Evolutionary conservation across 2,797 vertebrate genomes (phyloP).

Genomic region (Microctenopoma steveboyesi): DNA sequence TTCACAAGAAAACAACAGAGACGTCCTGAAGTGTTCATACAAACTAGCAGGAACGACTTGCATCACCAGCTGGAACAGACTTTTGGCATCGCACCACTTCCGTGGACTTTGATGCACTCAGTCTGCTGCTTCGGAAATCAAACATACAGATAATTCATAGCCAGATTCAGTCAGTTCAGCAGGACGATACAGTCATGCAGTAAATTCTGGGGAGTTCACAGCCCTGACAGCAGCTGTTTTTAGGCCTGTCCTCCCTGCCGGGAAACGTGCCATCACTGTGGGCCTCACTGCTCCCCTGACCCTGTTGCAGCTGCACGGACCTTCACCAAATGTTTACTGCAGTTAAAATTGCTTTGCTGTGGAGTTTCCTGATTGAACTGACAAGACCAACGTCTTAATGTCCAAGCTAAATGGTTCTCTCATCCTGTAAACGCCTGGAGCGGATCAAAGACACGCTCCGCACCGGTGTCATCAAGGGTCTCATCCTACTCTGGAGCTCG

Average conservation of each 20-base stretch:
- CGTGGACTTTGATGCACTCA: not conserved
- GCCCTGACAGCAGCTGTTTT: constrained; percentile 33
- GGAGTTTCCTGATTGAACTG: constrained; percentile 19
- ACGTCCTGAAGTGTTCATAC: not conserved
- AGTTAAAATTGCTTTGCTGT: not conserved
- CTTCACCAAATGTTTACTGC: constrained; percentile 4
- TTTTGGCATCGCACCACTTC: not conserved
- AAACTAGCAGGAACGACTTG: not conserved
- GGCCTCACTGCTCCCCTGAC: constrained; percentile 25
- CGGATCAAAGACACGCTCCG: no score
- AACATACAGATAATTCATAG: not conserved
- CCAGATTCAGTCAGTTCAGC: constrained; percentile 17
- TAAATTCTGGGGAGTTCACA: constrained; percentile 9
- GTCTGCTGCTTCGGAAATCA: not conserved
- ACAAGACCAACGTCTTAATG: not conserved
- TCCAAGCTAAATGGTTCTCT: not conserved
- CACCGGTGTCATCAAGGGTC: not conserved
- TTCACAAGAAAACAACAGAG: no score
- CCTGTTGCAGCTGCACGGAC: not conserved
- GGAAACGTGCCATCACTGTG: constrained; percentile 20
- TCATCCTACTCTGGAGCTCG: no score
- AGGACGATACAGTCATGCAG: not conserved
- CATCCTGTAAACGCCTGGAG: not conserved
- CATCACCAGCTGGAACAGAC: not conserved
- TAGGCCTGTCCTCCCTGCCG: constrained; percentile 27